phyloP scores from a whole-genome alignment of 1,140 invertebrate genomes.

The Campoletis sonorensis region DNA sequence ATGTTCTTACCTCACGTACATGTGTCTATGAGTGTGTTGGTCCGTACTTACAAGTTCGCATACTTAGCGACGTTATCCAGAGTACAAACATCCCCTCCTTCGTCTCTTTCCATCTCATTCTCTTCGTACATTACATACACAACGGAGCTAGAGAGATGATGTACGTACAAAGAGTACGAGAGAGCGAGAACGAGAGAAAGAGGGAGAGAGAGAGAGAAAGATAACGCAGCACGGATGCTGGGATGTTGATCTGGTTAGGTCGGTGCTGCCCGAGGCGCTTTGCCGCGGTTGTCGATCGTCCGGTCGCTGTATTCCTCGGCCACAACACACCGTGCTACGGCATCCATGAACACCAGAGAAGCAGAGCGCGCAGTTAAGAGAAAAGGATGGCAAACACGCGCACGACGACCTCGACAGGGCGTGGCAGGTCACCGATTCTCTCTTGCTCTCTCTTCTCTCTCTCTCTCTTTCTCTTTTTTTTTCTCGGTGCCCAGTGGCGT shows the following conservation, averaged over 20 bases:
- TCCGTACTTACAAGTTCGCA: slow-evolving; percentile 6
- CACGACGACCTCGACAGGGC: slow-evolving; percentile 73
- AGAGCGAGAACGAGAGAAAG: slow-evolving; percentile 5
- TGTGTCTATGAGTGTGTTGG: slow-evolving; percentile 48
- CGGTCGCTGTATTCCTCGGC: slow-evolving; percentile 62
- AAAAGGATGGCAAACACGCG: slow-evolving; percentile 61
- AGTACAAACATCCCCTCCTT: slow-evolving; percentile 16
- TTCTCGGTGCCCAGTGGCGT: slow-evolving; percentile 35
- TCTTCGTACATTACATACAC: neutral
- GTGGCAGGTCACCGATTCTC: slow-evolving; percentile 74
- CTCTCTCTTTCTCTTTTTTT: neutral
- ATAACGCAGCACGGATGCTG: slow-evolving; percentile 54
- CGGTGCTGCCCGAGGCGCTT: slow-evolving; percentile 62
- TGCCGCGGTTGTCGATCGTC: slow-evolving; percentile 61
- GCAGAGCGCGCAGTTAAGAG: neutral
- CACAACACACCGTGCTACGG: slow-evolving; percentile 51
- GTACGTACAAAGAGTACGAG: slow-evolving; percentile 17
- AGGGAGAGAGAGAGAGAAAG: slow-evolving; percentile 7
- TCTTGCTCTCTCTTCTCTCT: neutral
- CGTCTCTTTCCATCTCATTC: neutral
- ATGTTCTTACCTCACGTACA: slow-evolving; percentile 52
- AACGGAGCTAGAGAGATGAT: slow-evolving; percentile 26
- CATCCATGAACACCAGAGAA: slow-evolving; percentile 43
- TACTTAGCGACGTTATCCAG: neutral
- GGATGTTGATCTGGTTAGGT: slow-evolving; percentile 74